A percentile compares a stretch with the other conserved stretches of the same genome.
Conservation (phyloP, 2,888 invertebrate genomes). For the Drosophila tanythrix region DNA sequence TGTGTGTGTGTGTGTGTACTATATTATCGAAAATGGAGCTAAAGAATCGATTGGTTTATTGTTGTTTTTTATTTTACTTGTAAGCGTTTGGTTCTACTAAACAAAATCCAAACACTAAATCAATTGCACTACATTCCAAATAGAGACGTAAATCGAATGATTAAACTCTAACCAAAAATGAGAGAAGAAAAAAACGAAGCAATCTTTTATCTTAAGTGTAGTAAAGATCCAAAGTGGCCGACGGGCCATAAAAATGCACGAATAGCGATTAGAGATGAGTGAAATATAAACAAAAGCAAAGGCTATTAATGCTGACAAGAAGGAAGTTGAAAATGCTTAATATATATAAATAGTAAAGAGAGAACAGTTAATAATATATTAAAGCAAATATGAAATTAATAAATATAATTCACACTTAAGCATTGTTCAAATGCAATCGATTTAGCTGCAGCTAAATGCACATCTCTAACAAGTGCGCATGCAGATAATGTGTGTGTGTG, state of each 20-base stretch:
- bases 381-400: background rate
- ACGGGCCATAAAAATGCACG: conserved; percentile 33
- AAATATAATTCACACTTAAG: background rate
- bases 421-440: too few relatives aligned
- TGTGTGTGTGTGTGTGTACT: background rate
- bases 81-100: conserved; percentile 35
- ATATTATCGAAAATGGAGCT: background rate
- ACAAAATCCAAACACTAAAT: conserved; percentile 52
- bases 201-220: conserved; percentile 23
- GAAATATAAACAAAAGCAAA: background rate
- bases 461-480: conserved; percentile 40
- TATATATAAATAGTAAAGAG: background rate
- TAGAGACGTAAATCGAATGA: conserved; percentile 66
- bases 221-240: conserved; percentile 47
- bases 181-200: conserved; percentile 7
- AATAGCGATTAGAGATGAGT: conserved; percentile 20
- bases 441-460: conserved; percentile 15
- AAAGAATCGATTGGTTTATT: conserved; percentile 39
- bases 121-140: conserved; percentile 60
- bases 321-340: background rate
- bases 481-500: conserved; percentile 7
- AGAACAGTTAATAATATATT: background rate
- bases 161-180: conserved; percentile 16
- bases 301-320: background rate
- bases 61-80: conserved; percentile 11